A percentile compares a stretch with the other conserved stretches of the same genome.
phyloP scores from a whole-genome alignment of 1,140 invertebrate genomes.

The Drosophila orosa region DNA sequence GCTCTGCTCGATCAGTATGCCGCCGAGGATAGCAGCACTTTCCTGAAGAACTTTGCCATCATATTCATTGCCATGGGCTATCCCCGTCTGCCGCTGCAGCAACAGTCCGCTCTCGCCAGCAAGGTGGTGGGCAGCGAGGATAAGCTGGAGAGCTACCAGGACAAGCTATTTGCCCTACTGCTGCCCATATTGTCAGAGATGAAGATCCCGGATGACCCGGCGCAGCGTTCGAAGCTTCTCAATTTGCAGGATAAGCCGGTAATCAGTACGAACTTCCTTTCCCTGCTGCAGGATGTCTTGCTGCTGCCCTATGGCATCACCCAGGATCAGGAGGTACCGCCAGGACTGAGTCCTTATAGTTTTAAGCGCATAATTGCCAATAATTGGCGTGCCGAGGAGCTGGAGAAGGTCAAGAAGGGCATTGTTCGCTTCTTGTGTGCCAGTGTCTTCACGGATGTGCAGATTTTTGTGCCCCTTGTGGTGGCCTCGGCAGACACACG shows the following conservation, averaged over 20 bases:
- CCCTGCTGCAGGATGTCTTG: conserved; percentile 92
- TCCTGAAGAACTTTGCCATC: conserved; percentile 95
- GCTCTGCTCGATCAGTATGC: conserved; percentile 92
- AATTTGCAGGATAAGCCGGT: conserved; percentile 85
- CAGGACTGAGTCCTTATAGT: conserved; percentile 91
- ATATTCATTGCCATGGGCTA: conserved; percentile 97
- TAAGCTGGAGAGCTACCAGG: conserved; percentile 93
- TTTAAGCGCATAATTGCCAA: conserved; percentile 92
- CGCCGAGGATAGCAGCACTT: conserved; percentile 65
- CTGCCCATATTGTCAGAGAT: conserved; percentile 91
- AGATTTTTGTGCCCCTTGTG: conserved; percentile 91
- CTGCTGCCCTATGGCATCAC: conserved; percentile 89
- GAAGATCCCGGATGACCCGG: conserved; percentile 88
- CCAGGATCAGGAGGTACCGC: conserved; percentile 86
- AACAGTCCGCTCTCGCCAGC: conserved; percentile 91
- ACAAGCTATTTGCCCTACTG: conserved; percentile 92
- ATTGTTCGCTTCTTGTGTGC: conserved; percentile 92
- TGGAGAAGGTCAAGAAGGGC: conserved; percentile 92
- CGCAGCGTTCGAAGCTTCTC: conserved; percentile 87
- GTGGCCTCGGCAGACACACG: conserved; percentile 94
- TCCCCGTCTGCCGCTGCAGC: conserved; percentile 90
- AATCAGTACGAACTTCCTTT: conserved; percentile 87
- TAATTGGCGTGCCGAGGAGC: conserved; percentile 91
- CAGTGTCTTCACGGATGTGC: conserved; percentile 90
- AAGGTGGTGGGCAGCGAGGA: conserved; percentile 91